Evolutionary conservation across 2,888 invertebrate genomes (phyloP), one percentile per base, ranked within the genome.

Genomic region (Myopa testacea): DNA sequence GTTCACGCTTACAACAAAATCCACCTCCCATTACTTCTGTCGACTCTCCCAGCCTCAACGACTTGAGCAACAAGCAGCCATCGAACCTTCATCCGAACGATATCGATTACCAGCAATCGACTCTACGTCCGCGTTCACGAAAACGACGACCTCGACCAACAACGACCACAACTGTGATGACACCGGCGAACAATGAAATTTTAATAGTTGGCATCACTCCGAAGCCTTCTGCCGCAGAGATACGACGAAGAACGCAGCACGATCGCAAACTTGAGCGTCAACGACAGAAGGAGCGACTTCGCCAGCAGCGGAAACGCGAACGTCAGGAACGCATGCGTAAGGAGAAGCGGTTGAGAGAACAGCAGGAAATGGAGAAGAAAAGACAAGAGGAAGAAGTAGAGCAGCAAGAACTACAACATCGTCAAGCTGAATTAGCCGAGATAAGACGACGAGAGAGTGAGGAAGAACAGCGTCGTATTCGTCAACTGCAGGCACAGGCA

Each of bases 231-330:
- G 75, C 58, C 37, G 70, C 4, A 14, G 68, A 55, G 63, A 78
- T 78, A 4, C 78, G 77, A 12, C 75, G 72, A 60, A 83, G 85
- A 72, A 87, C 86, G 3, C 81, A 82, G 45, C 82, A 85, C 45
- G 87, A 87, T 79, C 85, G 84, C 63, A 84, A 84, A 58, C 62
- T 87, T 79, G 83, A 85, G 73, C 83, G 84, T 4, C 85, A 87
- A 70, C 82, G 87, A 4, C 82, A 85, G 75, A 85, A 83, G 79
- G 87, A 87, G 75, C 78, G 82, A 8, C 84, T 82, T 58, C 83
- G 86, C 4, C 82, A 85, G 75, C 81, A 83, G 75, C 83, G 83
- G 12, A 85, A 81, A 8, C 80, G 77, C 19, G 84, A 87, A 37
- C 83, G 86, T 1, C 84, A 83, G 72, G 83, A 83, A 40, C 81